Conservation (phyloP, 2,888 invertebrate genomes). For the Monochamus alternatus region DNA sequence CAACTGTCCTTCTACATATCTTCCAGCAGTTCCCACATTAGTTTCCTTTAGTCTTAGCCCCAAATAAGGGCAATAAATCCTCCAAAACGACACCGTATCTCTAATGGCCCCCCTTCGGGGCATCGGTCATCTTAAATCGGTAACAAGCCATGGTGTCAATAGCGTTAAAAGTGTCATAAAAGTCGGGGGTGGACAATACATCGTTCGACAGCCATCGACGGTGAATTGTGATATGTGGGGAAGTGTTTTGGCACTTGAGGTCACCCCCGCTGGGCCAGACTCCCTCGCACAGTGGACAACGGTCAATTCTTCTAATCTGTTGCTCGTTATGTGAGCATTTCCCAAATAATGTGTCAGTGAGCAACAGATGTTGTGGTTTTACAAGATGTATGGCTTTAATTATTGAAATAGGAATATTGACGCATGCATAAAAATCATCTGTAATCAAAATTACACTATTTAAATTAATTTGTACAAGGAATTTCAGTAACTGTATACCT, state of each 20-base stretch:
- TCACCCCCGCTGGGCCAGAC: conserved; percentile 43
- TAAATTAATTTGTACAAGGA: no score
- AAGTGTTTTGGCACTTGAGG: conserved; percentile 43
- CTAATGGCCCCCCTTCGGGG: conserved; percentile 4
- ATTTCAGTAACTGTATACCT: no score
- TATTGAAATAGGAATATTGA: no score
- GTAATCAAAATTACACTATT: no score
- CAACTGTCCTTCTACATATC: not conserved
- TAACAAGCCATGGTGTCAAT: conserved; percentile 41
- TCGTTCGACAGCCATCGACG: conserved; percentile 29
- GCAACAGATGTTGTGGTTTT: conserved; percentile 22
- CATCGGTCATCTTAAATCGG: conserved; percentile 34
- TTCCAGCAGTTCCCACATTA: not conserved
- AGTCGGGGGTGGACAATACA: conserved; percentile 44
- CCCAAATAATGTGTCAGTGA: conserved; percentile 10
- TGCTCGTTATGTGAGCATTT: conserved; percentile 31
- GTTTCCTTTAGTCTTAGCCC: not conserved
- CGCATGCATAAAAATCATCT: no score
- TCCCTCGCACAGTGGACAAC: conserved; percentile 40
- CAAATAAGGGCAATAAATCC: conserved; percentile 11
- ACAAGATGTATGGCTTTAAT: no score
- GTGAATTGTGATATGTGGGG: conserved; percentile 35
- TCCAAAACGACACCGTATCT: not conserved
- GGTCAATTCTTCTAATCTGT: conserved; percentile 41
- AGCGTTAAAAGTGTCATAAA: conserved; percentile 41